Percentiles rank a stretch among this genome's conserved stretches.
phyloP scores from a whole-genome alignment of 2,113 vertebrate species.

The Hylia prasina region DNA sequence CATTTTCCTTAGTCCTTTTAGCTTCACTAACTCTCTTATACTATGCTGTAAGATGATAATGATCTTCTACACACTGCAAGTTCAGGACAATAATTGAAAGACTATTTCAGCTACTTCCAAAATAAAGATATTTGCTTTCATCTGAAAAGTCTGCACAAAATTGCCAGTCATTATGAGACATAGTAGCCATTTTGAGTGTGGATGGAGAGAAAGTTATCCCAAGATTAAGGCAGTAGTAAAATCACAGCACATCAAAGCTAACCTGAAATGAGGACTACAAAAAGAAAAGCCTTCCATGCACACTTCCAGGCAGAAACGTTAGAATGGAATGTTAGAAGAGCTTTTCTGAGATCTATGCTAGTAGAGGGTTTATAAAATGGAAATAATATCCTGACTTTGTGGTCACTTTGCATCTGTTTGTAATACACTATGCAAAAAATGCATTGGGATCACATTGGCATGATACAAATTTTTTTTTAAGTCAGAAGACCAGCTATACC shows the following conservation, averaged over 20 bases:
- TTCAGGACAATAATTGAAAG: neutral
- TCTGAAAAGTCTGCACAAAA: neutral
- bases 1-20: neutral
- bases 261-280: neutral
- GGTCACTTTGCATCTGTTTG: neutral
- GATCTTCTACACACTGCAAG: neutral
- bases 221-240: neutral
- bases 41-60: neutral
- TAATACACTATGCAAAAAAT: neutral
- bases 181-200: neutral
- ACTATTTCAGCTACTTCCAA: neutral
- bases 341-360: neutral
- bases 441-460: fast-evolving
- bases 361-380: fast-evolving
- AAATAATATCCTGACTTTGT: neutral
- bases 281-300: neutral
- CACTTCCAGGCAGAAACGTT: neutral
- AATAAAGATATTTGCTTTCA: neutral
- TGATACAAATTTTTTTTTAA: neutral
- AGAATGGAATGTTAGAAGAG: neutral
- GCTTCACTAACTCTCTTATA: neutral
- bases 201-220: neutral
- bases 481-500: neutral
- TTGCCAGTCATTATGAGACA: neutral
- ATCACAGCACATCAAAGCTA: neutral